Evolutionary conservation across 2,113 vertebrate species (phyloP), one percentile per base, ranked within the genome.

Genomic region (Psilopsiagon aymara): DNA sequence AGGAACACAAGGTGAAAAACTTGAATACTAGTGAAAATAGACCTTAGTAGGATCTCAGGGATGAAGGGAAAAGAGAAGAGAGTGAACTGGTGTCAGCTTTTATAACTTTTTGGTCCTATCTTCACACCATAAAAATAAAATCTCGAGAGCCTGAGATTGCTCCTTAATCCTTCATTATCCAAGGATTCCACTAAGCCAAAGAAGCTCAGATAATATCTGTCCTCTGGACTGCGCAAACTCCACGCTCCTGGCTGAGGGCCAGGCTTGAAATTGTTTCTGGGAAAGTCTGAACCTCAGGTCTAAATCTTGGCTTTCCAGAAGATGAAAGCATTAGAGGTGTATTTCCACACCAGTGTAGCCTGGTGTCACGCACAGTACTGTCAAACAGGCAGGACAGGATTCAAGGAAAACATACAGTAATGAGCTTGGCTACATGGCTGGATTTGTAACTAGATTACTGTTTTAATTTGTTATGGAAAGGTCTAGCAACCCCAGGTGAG

Each of bases 391-490:
- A 59, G 59, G 52, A 10, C 39, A 59, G 41, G n/a, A 33, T 68
- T 43, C 1, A 0, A 85, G 70, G 63, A 43, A 90, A 82, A 49
- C 1, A 2, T 28, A 27, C 21, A 3, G 0, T 3, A 12, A 62
- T 6, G 12, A 63, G 55, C 64, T 80, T 67, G 20, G 53, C 63
- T 37, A 1, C 9, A 13, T 55, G 60, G 37, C 64, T 63, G n/a
- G 7, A 57, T 47, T 46, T 17, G 13, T 47, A 71, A 37, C 31
- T 10, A 41, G 20, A 9, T 21, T 35, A 31, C 31, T 83, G 6
- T 28, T 86, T 82, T 84, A 69, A 73, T 79, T 87, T 27, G 25
- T 64, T 70, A 7, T 39, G 29, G 12, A 44, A 71, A 88, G 43
- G 21, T 60, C 82, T 68, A 24, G 68, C 86, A 62, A 39, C 28